Conservation (phyloP, 2,888 invertebrate species). For the Drosophila mercatorum region DNA sequence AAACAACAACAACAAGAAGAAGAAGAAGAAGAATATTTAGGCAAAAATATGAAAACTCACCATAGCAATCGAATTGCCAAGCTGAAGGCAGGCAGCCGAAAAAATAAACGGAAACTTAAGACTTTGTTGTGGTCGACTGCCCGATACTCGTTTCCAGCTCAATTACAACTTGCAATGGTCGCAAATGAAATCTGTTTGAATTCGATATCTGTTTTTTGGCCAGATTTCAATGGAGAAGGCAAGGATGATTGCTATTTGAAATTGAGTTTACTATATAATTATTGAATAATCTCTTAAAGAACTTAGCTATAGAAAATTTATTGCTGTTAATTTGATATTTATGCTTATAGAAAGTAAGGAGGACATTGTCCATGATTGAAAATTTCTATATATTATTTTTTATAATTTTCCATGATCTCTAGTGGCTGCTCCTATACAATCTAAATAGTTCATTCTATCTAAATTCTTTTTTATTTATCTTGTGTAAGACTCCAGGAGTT, state of each 20-base stretch:
- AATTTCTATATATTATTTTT: too few relatives aligned
- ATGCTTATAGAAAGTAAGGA: too few relatives aligned
- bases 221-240: too few relatives aligned
- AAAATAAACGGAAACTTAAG: constrained; percentile 1
- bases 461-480: too few relatives aligned
- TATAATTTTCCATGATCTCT: too few relatives aligned
- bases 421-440: too few relatives aligned
- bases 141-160: neutral
- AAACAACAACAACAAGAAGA: neutral
- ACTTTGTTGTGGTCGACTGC: neutral
- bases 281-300: neutral
- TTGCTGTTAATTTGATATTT: too few relatives aligned
- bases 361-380: too few relatives aligned
- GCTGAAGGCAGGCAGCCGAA: neutral
- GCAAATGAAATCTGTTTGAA: neutral
- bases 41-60: constrained; percentile 25
- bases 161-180: constrained; percentile 1
- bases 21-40: neutral
- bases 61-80: constrained; percentile 47
- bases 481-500: too few relatives aligned
- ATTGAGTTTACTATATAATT: neutral
- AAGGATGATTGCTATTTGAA: neutral
- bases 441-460: too few relatives aligned
- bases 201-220: neutral
- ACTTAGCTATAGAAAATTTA: too few relatives aligned